phyloP scores from a whole-genome alignment of 2,888 invertebrate genomes.

The Xanthostigma xanthostigma region DNA sequence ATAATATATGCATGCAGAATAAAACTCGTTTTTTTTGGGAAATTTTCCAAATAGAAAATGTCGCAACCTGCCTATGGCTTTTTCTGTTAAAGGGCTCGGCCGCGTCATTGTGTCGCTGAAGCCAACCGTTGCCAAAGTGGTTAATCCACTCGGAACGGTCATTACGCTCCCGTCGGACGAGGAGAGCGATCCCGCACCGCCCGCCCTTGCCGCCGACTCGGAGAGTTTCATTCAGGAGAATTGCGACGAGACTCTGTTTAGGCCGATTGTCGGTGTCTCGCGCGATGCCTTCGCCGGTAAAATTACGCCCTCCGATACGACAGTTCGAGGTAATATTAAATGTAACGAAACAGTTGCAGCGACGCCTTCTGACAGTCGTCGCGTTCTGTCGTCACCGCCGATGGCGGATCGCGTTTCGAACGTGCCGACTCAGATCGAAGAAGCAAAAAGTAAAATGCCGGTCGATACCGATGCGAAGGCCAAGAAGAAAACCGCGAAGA shows the following conservation, averaged over 20 bases:
- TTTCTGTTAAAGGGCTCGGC: slow-evolving; percentile 56
- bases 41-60: slow-evolving; percentile 16
- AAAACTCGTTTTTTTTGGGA: no score
- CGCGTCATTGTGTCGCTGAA: slow-evolving; percentile 29
- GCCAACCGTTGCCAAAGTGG: slow-evolving; percentile 48
- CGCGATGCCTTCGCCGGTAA: slow-evolving; percentile 23
- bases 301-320: slow-evolving; percentile 20
- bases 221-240: slow-evolving; percentile 33
- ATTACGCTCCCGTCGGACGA: slow-evolving; percentile 33
- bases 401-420: slow-evolving; percentile 13
- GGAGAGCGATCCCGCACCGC: slow-evolving; percentile 24
- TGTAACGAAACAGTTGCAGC: slow-evolving; percentile 31
- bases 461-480: neutral
- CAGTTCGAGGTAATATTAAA: slow-evolving; percentile 26
- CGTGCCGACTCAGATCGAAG: slow-evolving; percentile 1
- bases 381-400: slow-evolving; percentile 8
- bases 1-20: no score
- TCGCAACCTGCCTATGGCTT: slow-evolving; percentile 67
- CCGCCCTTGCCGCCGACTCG: slow-evolving; percentile 18
- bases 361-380: slow-evolving; percentile 7
- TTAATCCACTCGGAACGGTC: slow-evolving; percentile 64
- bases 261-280: slow-evolving; percentile 44
- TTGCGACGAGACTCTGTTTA: slow-evolving; percentile 52
- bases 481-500: neutral
- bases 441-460: no score